Base-by-base conservation (phyloP, 2,113 vertebrate species). In the Mugil cephalus region DNA sequence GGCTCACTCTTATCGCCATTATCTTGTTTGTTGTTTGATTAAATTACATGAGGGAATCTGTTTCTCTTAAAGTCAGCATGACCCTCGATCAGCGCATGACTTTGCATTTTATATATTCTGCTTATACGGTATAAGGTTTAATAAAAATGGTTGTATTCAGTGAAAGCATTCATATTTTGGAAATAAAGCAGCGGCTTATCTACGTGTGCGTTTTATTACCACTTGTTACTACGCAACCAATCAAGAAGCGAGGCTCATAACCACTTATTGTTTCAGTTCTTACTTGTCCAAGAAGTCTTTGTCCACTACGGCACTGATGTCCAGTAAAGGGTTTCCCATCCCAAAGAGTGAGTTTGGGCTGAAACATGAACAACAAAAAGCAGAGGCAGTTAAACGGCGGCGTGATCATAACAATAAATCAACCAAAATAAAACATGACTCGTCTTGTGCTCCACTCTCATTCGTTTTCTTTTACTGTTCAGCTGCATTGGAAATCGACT, bases 211-310 rank as follows among this genome's bases (percentile, higher is more conserved):
- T 4, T 50, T 14, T 39, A 61, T 18, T 40, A 21, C n/a, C 18
- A 4, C 10, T 42, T 6, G 21, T 52, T 42, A 51, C 30, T 42
- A 51, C 30, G 2, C 24, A 34, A 14, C 36, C 14, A 46, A 21
- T 46, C 15, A 54, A 35, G 30, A 38, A 18, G 17, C 7, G 11
- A 63, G 19, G 46, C 56, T 34, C 21, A 12, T 15, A 17, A 53
- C 1, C 14, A 46, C 7, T 15, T 24, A 17, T 8, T 12, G 3
- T 13, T 35, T 43, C 11, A 48, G 7, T 45, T 7, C 15, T 95
- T 93, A 99, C 98, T 97, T 99, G 89, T 98, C 96, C 80, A 99
- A 94, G 84, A 98, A 98, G 89, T 98, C 96, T 85, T 98, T 99
- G 93, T 99, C 97, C 88, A 99, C 98, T 8, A 96, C 93, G 36